Percentiles rank a stretch among this genome's conserved stretches.
phyloP scores from a whole-genome alignment of 2,113 vertebrate species.

The Suncus etruscus region DNA sequence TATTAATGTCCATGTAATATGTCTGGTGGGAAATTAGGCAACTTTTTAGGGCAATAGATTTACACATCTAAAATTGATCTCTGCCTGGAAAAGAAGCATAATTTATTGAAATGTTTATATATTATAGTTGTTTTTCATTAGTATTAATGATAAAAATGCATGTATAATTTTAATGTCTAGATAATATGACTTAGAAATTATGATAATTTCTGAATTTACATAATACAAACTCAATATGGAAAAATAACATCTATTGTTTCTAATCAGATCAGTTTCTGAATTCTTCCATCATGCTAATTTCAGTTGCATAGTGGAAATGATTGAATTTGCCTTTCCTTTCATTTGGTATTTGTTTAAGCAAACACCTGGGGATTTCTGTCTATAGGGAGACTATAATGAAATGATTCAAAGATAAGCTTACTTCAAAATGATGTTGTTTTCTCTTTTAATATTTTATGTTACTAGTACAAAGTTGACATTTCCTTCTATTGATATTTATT shows the following conservation, averaged over 20 bases:
- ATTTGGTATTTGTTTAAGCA: slow-evolving; percentile 69
- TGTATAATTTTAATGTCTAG: slow-evolving; percentile 59
- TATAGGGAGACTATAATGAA: slow-evolving; percentile 54
- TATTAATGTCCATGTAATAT: no score
- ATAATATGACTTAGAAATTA: slow-evolving; percentile 54
- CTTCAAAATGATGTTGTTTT: slow-evolving; percentile 48
- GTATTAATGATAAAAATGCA: slow-evolving; percentile 23
- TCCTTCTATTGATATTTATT: background rate
- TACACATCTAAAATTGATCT: slow-evolving; percentile 20
- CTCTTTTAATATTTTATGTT: slow-evolving; percentile 23
- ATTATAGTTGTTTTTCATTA: slow-evolving; percentile 42
- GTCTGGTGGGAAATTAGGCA: background rate
- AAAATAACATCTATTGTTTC: slow-evolving; percentile 73
- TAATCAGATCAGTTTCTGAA: slow-evolving; percentile 72
- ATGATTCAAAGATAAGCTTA: slow-evolving; percentile 58
- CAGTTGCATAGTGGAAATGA: slow-evolving; percentile 69
- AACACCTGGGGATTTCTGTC: slow-evolving; percentile 64
- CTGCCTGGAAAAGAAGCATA: background rate
- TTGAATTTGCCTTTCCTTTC: slow-evolving; percentile 72
- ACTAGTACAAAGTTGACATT: slow-evolving; percentile 29
- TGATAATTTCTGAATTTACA: slow-evolving; percentile 76
- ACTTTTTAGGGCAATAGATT: background rate
- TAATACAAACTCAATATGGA: slow-evolving; percentile 53
- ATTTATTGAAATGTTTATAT: slow-evolving; percentile 19
- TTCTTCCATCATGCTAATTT: slow-evolving; percentile 74